Evolutionary conservation across 2,113 vertebrate species (phyloP), one percentile per base, ranked within the genome.

Genomic region (Coregonus clupeaformis): DNA sequence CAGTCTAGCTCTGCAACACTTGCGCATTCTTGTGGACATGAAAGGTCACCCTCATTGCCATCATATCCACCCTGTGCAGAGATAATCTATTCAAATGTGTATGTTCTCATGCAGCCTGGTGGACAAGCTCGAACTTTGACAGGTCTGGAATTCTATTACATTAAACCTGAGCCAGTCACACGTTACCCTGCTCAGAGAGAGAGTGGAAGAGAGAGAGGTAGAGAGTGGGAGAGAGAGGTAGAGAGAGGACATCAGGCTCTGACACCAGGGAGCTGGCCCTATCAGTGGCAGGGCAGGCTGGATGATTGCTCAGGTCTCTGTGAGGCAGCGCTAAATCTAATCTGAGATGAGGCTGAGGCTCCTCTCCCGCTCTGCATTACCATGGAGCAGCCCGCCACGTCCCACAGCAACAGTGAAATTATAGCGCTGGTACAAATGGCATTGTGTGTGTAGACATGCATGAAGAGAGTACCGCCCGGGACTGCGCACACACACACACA

Each of bases 221-320:
- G 27, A 14, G 20, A 62, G 29, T 42, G 66, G 47, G 11, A 67
- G 20, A 13, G 4, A 64, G n/a, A 5, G 1, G 81, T 64, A 81
- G 30, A 29, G 55, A 83, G 81, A 68, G 81, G 72, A 76, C 70
- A 73, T 70, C 70, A 82, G 36, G 66, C 27, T 76, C 79, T 71
- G 80, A 77, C 81, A 76, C 20, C 16, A 74, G 82, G 82, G 88
- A 89, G 65, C 65, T 81, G 73, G 77, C 77, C 77, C 76, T 77
- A 77, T 91, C 84, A 75, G 32, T n/a, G 32, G 18, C 72, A 77
- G 66, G 72, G 22, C 20, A 45, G 22, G 85, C 32, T 68, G 76
- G 78, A 88, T 86, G 86, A 89, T 86, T 89, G 84, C 80, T 79
- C 82, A 77, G 76, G 85, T 86, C 72, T 83, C 82, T 74, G 67